Evolutionary conservation across 2,888 invertebrate genomes (phyloP), one percentile per base, ranked within the genome.

Genomic region (Eulithis testata): DNA sequence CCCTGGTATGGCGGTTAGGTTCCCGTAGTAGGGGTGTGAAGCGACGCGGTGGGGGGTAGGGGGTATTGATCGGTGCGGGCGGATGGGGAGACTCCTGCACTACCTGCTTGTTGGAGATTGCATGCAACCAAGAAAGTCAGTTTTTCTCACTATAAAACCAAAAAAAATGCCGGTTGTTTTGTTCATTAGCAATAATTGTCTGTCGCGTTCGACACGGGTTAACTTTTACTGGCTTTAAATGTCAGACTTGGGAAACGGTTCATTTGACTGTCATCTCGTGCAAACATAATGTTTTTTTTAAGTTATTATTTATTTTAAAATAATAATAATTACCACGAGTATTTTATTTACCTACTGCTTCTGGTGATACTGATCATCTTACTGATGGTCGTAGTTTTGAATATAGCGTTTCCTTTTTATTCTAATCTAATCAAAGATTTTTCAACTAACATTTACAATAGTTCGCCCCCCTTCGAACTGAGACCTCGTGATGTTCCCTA

Each of bases 51-150:
- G 64, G 69, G 70, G 74, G 71, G 71, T 71, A 74, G 67, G 72
- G 75, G 73, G 68, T 90, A 90, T 90, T 84, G 90, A 90, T 90
- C 90, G 81, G 73, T 69, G 51, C 68, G 65, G 72, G 73, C 75
- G 75, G 71, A 71, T 69, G 68, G 68, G 73, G 72, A 76, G 67
- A 72, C 74, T 79, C 77, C 74, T 88, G 88, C 89, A 89, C 82
- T 84, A 84, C 85, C 87, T 84, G 84, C 81, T 61, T 52, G 44
- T 56, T 64, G 61, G 79, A 77, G 49, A 53, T 73, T 87, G 87
- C 88, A 88, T 87, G 87, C 88, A 88, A 79, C 81, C 76, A 73
- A 75, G 78, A 66, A 81, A 83, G 79, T 69, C 78, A 76, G 73
- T 75, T 77, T 77, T 78, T 70, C 73, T 68, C 67, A 63, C 59